Base-by-base conservation (phyloP, 2,888 invertebrate species). In the Antitype chi region DNA sequence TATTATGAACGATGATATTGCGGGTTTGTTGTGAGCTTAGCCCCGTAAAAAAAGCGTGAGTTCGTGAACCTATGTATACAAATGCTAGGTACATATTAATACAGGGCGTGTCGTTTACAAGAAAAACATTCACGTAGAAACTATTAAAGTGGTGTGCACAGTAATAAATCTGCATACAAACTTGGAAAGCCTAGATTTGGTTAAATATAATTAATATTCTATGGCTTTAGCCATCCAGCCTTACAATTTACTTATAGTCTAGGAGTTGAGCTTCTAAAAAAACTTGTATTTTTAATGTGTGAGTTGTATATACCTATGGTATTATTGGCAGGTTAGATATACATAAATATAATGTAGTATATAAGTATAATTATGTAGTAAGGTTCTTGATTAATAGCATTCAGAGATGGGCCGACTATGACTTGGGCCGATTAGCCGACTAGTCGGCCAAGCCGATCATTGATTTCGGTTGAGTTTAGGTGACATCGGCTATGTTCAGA, bases 141-240 rank as follows among this genome's bases (percentile, higher is more conserved):
- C 28, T 15, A 74, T 53, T 63, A 43, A 75, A 64, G 68, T 71
- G 3, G n/a, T 70, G 20, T 49, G 9, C n/a, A n/a, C 20, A 52
- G 53, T 32, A 8, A 86, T 74, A 85, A 78, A 85, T 87, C 72
- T 75, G 52, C 74, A 78, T 75, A 72, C 1, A 43, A 67, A 67
- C 66, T 25, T 62, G 57, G n/a, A 43, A 62, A 15, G 60, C 52
- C 49, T 70, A 62, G 63, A 73, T 74, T 69, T 23, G 11, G 17
- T 57, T 20, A 43, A 68, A 59, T 17, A 32, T 63, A 64, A 83
- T 83, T 73, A 83, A 66, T 75, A 85, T 73, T 86, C 76, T 66
- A 77, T 32, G 13, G 25, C 63, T 60, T 20, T 43, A 49, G 11
- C 28, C 59, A 43, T 28, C 5, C 7, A 49, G n/a, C 11, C 38